Evolutionary conservation across 2,888 invertebrate species (phyloP).

Genomic region (Cordylochernes scorpioides): DNA sequence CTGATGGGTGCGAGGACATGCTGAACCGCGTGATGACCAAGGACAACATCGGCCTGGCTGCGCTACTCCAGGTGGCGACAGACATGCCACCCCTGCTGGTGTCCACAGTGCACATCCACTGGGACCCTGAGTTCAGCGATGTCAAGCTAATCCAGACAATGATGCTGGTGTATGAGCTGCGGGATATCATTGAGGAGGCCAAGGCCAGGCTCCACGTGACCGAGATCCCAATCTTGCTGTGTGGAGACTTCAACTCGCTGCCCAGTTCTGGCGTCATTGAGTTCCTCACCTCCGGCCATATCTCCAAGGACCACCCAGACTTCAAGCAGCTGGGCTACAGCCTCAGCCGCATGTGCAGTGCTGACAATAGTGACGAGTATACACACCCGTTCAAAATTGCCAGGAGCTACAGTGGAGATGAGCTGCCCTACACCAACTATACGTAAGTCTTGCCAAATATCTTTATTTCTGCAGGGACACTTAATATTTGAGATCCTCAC

Average conservation of each 20-base stretch:
- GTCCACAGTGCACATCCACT: constrained; percentile 95
- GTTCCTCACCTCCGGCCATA: constrained; percentile 67
- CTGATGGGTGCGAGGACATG: constrained; percentile 93
- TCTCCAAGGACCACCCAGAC: constrained; percentile 71
- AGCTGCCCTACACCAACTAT: constrained; percentile 94
- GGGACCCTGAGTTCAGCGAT: constrained; percentile 99
- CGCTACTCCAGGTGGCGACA: constrained; percentile 75
- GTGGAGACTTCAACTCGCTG: constrained; percentile 93
- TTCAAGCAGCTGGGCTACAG: constrained; percentile 87
- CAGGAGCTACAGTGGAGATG: constrained; percentile 75
- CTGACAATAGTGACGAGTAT: constrained; percentile 33
- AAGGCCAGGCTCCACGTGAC: constrained; percentile 29
- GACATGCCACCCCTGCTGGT: constrained; percentile 67
- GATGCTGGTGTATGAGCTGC: constrained; percentile 87
- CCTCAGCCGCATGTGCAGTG: constrained; percentile 49
- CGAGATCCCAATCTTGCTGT: constrained; percentile 67
- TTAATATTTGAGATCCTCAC: no score
- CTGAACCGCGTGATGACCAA: constrained; percentile 94
- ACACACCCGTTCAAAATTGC: constrained; percentile 86
- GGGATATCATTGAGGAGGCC: constrained; percentile 58
- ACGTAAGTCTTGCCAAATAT: constrained; percentile 39
- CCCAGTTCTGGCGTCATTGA: constrained; percentile 95
- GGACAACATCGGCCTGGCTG: constrained; percentile 91
- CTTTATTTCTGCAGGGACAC: not conserved
- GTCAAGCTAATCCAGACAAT: constrained; percentile 96